A percentile compares a stretch with the other conserved stretches of the same genome.
These are phyloP conservation scores for Drosophila tripunctata DNA, from an alignment of 2,888 invertebrate species.

Conservation along the genomic window DNA sequence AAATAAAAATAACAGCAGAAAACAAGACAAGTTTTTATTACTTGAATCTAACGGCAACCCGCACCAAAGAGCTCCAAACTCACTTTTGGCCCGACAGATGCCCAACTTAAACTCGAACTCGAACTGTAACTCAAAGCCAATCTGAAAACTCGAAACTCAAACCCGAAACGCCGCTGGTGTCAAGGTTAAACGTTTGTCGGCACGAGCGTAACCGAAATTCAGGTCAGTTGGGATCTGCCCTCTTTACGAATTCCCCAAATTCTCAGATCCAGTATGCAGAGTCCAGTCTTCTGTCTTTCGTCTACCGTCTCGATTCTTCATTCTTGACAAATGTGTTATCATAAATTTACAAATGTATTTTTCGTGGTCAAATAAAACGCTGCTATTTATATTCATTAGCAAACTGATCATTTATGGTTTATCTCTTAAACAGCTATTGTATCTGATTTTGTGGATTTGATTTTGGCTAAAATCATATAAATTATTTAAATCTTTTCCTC, in stretches of 20 bases:
- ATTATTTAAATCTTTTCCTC: constrained; percentile 4
- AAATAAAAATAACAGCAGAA: constrained; percentile 11
- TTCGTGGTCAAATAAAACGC: constrained; percentile 56
- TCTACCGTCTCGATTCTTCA: constrained; percentile 4
- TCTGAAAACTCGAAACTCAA: no score
- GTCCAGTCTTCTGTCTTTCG: neutral
- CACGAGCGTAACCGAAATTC: constrained; percentile 69
- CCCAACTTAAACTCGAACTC: neutral
- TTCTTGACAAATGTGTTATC: constrained; percentile 58
- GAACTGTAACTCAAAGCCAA: constrained; percentile 4
- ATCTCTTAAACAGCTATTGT: constrained; percentile 7
- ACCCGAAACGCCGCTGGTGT: constrained; percentile 52
- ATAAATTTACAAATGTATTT: constrained; percentile 64
- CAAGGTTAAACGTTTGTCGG: constrained; percentile 72
- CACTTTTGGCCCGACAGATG: constrained; percentile 53
- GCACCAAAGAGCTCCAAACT: constrained; percentile 22
- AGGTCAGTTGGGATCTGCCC: constrained; percentile 50
- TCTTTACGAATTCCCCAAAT: neutral
- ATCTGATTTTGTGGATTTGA: no score
- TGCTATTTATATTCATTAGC: constrained; percentile 69
- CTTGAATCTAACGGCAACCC: constrained; percentile 63
- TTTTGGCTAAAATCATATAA: neutral
- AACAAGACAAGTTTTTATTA: constrained; percentile 58
- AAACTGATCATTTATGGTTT: constrained; percentile 26
- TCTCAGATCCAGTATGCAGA: neutral